Evolutionary conservation across 1,140 invertebrate genomes (phyloP).

Genomic region (Drosophila athabasca): DNA sequence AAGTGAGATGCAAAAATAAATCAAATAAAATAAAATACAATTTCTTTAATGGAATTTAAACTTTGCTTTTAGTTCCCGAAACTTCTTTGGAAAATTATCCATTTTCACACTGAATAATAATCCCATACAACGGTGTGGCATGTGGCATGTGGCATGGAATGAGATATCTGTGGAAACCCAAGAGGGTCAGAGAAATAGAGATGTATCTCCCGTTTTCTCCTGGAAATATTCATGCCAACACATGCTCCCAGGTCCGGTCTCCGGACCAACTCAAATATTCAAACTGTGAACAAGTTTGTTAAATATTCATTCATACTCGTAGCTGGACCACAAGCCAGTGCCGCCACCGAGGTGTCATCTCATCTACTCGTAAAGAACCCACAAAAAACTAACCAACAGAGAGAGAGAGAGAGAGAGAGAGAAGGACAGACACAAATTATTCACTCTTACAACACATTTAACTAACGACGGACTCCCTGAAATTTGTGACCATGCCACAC

Average conservation of each 20-base stretch:
- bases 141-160: no score
- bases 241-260: constrained; percentile 13
- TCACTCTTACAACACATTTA: constrained; percentile 43
- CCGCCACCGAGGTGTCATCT: constrained; percentile 21
- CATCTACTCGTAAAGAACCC: constrained; percentile 17
- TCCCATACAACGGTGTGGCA: neutral
- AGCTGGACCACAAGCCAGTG: constrained; percentile 54
- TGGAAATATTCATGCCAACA: constrained; percentile 23
- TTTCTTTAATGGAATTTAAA: constrained; percentile 53
- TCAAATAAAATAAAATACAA: constrained; percentile 64
- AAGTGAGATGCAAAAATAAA: constrained; percentile 49
- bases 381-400: neutral
- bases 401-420: neutral
- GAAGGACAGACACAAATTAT: constrained; percentile 23
- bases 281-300: constrained; percentile 70
- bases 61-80: constrained; percentile 5
- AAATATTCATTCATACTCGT: constrained; percentile 70
- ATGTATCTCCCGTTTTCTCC: neutral
- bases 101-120: neutral
- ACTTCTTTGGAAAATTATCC: neutral
- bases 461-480: constrained; percentile 11
- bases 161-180: no score
- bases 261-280: constrained; percentile 54
- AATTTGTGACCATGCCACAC: constrained; percentile 16
- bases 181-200: no score